Conservation (phyloP, 2,113 vertebrate species). For the Petroica traversi region DNA sequence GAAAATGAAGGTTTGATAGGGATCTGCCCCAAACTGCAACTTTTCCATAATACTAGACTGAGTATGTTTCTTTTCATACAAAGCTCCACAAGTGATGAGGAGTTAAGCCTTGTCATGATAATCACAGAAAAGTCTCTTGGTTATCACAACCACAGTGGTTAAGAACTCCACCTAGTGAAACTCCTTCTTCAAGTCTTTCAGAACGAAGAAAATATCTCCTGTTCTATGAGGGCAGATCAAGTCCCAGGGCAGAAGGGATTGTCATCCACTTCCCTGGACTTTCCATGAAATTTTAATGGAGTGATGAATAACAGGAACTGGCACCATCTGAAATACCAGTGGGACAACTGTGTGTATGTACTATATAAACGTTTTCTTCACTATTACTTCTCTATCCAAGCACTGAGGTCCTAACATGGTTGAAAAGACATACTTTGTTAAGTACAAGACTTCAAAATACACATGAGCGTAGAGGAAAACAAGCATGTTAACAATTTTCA, state of each 20-base stretch:
- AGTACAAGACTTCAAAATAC: not conserved
- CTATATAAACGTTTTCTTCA: not conserved
- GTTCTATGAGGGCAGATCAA: not conserved
- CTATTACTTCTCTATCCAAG: not conserved
- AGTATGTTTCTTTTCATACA: not conserved
- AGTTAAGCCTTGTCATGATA: not conserved
- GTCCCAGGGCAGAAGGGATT: not conserved
- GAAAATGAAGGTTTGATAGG: not conserved
- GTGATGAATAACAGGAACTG: not conserved
- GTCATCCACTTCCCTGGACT: not conserved
- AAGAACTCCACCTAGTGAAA: not conserved
- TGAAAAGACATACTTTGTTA: not conserved
- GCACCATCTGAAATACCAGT: not conserved
- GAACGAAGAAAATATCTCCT: not conserved
- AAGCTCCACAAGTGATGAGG: not conserved
- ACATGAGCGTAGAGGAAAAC: not conserved
- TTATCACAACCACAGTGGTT: not conserved
- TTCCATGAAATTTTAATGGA: not conserved
- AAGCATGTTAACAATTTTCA: not conserved
- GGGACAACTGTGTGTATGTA: not conserved
- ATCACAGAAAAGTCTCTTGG: not conserved
- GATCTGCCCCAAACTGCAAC: not conserved
- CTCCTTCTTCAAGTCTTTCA: not conserved
- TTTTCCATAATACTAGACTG: not conserved
- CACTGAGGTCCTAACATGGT: not conserved